phyloP scores from a whole-genome alignment of 1,140 invertebrate genomes.

The Nylanderia fulva region DNA sequence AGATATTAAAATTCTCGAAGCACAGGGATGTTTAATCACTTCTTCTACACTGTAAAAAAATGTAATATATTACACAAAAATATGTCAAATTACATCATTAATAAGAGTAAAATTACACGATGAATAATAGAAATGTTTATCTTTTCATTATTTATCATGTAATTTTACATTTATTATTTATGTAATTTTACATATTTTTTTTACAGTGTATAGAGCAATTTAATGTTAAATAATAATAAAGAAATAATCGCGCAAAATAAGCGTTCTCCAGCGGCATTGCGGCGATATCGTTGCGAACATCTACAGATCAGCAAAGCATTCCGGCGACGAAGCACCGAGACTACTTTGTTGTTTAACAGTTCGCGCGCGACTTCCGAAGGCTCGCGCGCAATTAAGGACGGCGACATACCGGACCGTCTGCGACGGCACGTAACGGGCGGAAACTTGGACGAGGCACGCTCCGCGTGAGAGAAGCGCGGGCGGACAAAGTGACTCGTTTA shows the following conservation, averaged over 20 bases:
- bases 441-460: conserved; percentile 36
- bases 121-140: too few species aligned
- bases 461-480: conserved; percentile 31
- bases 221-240: not conserved
- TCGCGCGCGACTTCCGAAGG: conserved; percentile 42
- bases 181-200: too few species aligned
- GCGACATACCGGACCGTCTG: conserved; percentile 63
- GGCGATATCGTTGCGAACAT: not conserved
- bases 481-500: conserved; percentile 63
- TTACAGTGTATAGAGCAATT: too few species aligned
- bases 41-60: too few species aligned
- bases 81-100: too few species aligned
- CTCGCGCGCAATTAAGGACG: conserved; percentile 60
- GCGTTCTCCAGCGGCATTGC: not conserved
- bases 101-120: too few species aligned
- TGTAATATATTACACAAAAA: too few species aligned
- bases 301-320: not conserved
- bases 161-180: too few species aligned
- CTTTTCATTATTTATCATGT: too few species aligned
- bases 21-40: too few species aligned
- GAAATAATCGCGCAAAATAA: not conserved
- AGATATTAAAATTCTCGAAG: not conserved
- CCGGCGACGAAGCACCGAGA: not conserved
- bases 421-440: conserved; percentile 54
- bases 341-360: conserved; percentile 47